Conservation (phyloP, 2,888 invertebrate species). For the Drosophila pegasa region DNA sequence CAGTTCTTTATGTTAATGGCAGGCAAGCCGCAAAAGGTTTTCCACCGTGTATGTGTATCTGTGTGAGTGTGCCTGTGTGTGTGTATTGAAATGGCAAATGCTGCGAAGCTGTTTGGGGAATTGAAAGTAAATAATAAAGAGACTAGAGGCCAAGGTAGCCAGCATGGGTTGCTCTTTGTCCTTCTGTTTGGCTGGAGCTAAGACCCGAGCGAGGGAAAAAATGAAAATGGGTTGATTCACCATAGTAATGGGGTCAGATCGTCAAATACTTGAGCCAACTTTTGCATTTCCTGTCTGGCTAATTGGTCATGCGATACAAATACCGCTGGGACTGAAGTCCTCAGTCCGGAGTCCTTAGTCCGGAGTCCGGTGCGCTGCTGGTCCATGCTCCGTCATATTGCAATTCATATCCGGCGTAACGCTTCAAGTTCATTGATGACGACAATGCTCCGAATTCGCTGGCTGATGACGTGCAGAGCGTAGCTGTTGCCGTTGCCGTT, state of each 20-base stretch:
- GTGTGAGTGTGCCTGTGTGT: slow-evolving; percentile 16
- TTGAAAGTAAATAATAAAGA: slow-evolving; percentile 74
- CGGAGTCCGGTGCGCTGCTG: neutral
- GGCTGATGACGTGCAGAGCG: slow-evolving; percentile 34
- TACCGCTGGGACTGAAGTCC: slow-evolving; percentile 16
- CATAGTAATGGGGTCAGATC: slow-evolving; percentile 30
- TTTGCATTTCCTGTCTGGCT: slow-evolving; percentile 52
- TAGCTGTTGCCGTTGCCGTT: neutral
- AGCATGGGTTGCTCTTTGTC: slow-evolving; percentile 3
- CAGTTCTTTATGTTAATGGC: slow-evolving; percentile 70
- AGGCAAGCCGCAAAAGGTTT: slow-evolving; percentile 65
- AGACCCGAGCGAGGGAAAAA: slow-evolving; percentile 25
- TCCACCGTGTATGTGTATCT: slow-evolving; percentile 7
- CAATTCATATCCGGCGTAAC: slow-evolving; percentile 45
- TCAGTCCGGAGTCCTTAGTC: neutral
- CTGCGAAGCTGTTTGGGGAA: slow-evolving; percentile 63
- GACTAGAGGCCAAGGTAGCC: slow-evolving; percentile 8
- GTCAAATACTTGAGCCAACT: slow-evolving; percentile 40
- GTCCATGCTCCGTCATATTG: slow-evolving; percentile 10
- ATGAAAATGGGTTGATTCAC: slow-evolving; percentile 63
- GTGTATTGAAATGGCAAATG: slow-evolving; percentile 58
- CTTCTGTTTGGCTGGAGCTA: slow-evolving; percentile 10
- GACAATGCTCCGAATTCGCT: slow-evolving; percentile 35
- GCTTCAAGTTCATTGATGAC: slow-evolving; percentile 41
- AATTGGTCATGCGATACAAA: slow-evolving; percentile 73